Evolutionary conservation across 2,113 vertebrate species (phyloP).

Genomic region (Columbina picui): DNA sequence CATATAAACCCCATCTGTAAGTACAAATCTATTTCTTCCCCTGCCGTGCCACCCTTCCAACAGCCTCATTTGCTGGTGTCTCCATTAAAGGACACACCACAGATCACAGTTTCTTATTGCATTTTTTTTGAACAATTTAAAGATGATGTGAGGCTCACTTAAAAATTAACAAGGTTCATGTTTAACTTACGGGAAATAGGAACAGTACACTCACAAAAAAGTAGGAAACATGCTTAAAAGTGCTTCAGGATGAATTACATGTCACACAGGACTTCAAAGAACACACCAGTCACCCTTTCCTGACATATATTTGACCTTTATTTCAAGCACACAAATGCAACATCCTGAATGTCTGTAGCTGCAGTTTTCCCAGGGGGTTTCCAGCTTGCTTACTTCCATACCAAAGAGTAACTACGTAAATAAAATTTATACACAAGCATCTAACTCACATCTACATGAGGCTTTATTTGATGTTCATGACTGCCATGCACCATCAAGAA

Average conservation of each 20-base stretch:
- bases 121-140: slow-evolving; percentile 7
- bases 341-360: slow-evolving; percentile 20
- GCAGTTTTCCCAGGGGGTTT: slow-evolving; percentile 13
- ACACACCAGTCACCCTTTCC: neutral
- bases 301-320: slow-evolving; percentile 36
- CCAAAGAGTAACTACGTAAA: neutral
- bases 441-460: neutral
- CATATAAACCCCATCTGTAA: accelerated
- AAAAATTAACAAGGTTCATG: neutral
- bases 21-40: neutral
- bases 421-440: neutral
- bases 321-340: neutral
- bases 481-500: neutral
- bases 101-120: neutral
- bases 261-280: neutral
- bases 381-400: neutral
- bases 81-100: neutral
- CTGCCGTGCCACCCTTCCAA: neutral
- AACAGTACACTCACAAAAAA: neutral
- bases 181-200: neutral
- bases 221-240: slow-evolving; percentile 32
- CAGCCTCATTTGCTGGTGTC: neutral
- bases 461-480: neutral
- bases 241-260: neutral
- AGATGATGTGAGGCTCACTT: neutral